A percentile compares a stretch with the other conserved stretches of the same genome.
These are phyloP conservation scores for Urocitellus parryii DNA, from an alignment of 2,113 vertebrate genomes.

Conservation along the genomic window DNA sequence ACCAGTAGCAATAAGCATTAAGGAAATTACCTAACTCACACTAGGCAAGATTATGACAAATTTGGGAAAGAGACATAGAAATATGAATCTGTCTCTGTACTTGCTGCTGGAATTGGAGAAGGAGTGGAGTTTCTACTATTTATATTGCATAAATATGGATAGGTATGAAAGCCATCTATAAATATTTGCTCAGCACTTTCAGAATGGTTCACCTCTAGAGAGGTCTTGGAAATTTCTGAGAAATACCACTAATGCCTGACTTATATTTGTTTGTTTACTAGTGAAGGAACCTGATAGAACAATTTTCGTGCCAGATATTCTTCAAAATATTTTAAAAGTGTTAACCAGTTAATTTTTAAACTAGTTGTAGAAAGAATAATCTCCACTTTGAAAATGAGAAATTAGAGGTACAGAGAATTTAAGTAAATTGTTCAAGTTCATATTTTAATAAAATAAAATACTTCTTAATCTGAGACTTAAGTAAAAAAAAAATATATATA, in stretches of 20 bases:
- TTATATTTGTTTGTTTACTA: neutral
- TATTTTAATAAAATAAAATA: conserved; percentile 2
- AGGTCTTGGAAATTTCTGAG: neutral
- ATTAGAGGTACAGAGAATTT: neutral
- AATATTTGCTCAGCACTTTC: neutral
- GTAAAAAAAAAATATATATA: neutral
- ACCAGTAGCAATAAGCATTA: neutral
- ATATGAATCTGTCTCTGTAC: neutral
- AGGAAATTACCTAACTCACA: neutral
- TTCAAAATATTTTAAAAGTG: neutral
- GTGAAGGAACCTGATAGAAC: neutral
- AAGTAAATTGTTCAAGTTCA: neutral
- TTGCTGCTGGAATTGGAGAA: neutral
- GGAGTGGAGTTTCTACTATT: neutral
- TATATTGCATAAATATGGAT: neutral
- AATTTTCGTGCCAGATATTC: neutral
- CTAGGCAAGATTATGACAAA: neutral
- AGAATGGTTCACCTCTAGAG: neutral
- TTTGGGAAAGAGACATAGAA: neutral
- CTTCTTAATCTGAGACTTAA: neutral
- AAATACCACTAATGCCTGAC: neutral
- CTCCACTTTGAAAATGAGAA: neutral
- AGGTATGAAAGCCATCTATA: neutral
- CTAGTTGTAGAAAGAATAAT: neutral
- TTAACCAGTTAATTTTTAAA: neutral